These are phyloP conservation scores for Stenopsyche tienmushanensis DNA, from an alignment of 1,140 invertebrate genomes.

Conservation along the genomic window DNA sequence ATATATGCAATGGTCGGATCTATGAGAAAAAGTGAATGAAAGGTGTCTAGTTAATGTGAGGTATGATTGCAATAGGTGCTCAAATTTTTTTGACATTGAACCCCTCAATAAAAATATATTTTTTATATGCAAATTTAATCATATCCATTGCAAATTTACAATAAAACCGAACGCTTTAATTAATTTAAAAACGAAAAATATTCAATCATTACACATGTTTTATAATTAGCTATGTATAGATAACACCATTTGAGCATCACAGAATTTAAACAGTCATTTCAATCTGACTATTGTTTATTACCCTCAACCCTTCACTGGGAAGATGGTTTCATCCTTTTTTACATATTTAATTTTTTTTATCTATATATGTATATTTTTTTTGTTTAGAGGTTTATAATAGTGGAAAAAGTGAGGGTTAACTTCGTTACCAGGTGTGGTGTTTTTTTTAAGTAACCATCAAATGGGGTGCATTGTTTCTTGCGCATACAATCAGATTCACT, in stretches of 20 bases:
- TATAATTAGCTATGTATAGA: no score
- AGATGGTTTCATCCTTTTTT: slow-evolving; percentile 25
- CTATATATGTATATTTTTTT: slow-evolving; percentile 15
- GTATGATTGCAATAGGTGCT: no score
- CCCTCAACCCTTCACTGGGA: slow-evolving; percentile 1
- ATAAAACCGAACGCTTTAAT: no score
- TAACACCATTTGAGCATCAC: no score
- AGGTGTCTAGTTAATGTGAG: slow-evolving; percentile 5
- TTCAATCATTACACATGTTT: no score
- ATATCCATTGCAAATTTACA: no score
- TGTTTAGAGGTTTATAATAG: slow-evolving; percentile 24
- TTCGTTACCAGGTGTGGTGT: slow-evolving; percentile 9
- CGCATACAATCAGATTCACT: no score
- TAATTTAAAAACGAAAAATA: no score
- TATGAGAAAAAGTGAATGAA: slow-evolving; percentile 32
- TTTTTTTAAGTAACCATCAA: slow-evolving; percentile 25
- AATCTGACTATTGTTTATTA: slow-evolving; percentile 18
- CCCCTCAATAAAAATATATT: no score
- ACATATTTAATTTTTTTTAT: slow-evolving; percentile 35
- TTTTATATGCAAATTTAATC: no score
- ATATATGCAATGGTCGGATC: slow-evolving; percentile 32
- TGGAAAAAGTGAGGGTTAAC: slow-evolving; percentile 16
- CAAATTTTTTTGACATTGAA: no score
- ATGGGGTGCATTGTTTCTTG: no score
- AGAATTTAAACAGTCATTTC: slow-evolving; percentile 32